Evolutionary conservation across 2,113 vertebrate species (phyloP).

Genomic region (Pseudolaguvia tuberculata): DNA sequence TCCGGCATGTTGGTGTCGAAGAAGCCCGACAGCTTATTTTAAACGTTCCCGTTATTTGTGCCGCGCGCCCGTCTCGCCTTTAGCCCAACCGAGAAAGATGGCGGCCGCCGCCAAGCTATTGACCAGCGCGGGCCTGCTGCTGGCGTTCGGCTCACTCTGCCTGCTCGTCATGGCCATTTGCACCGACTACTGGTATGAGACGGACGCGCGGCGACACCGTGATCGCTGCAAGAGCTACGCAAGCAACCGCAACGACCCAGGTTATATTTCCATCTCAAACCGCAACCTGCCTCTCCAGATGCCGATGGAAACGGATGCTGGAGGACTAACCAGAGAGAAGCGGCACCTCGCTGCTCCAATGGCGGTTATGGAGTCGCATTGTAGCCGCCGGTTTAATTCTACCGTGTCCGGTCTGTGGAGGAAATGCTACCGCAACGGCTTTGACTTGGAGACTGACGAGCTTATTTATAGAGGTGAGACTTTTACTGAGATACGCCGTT

Average conservation of each 20-base stretch:
- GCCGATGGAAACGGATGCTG: conserved; percentile 65
- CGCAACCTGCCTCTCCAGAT: conserved; percentile 83
- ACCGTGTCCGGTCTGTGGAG: conserved; percentile 84
- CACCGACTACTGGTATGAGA: conserved; percentile 89
- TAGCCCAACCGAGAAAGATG: conserved; percentile 71
- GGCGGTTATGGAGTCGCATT: conserved; percentile 78
- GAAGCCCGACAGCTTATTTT: conserved; percentile 58
- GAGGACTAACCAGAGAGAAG: conserved; percentile 56
- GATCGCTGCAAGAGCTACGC: conserved; percentile 83
- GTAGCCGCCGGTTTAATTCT: conserved; percentile 84
- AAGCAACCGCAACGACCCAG: conserved; percentile 83
- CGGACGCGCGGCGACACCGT: conserved; percentile 81
- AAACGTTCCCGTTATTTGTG: conserved; percentile 55
- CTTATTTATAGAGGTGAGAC: conserved; percentile 80
- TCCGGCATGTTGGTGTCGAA: conserved; percentile 56
- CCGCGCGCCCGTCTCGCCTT: conserved; percentile 65
- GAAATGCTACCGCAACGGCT: conserved; percentile 81
- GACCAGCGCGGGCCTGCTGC: conserved; percentile 79
- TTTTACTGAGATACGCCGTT: neutral
- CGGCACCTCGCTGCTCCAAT: conserved; percentile 66
- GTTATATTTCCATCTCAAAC: conserved; percentile 82
- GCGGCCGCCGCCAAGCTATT: conserved; percentile 85
- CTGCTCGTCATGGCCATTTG: conserved; percentile 83
- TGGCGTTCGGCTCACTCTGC: conserved; percentile 79
- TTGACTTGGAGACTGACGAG: conserved; percentile 84